These are phyloP conservation scores for Volucella bombylans DNA, from an alignment of 2,888 invertebrate genomes.

Conservation along the genomic window DNA sequence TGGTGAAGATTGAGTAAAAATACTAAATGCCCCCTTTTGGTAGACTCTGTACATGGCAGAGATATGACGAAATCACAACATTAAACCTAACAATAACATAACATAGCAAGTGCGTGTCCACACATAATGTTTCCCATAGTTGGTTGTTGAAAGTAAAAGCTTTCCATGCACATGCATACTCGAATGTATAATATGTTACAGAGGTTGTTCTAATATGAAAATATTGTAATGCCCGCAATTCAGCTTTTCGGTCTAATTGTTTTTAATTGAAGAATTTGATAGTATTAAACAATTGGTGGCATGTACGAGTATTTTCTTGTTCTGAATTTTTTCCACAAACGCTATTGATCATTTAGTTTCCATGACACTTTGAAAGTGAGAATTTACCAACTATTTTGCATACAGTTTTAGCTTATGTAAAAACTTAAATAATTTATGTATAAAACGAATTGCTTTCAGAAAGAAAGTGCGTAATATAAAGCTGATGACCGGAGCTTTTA, in stretches of 20 bases:
- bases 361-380: too few species aligned
- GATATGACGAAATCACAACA: slow-evolving; percentile 6
- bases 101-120: slow-evolving; percentile 50
- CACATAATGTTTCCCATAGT: slow-evolving; percentile 5
- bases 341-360: too few species aligned
- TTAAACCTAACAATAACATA: background rate
- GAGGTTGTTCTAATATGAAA: slow-evolving; percentile 35
- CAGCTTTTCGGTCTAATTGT: slow-evolving; percentile 52
- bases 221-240: slow-evolving; percentile 9
- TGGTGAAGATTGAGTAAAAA: slow-evolving; percentile 3
- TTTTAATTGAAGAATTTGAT: slow-evolving; percentile 4
- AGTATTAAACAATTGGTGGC: background rate
- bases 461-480: too few species aligned
- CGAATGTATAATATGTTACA: too few species aligned
- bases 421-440: too few species aligned
- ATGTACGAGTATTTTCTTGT: background rate
- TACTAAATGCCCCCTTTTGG: background rate
- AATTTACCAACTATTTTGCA: too few species aligned
- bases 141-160: slow-evolving; percentile 58
- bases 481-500: too few species aligned
- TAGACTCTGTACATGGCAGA: background rate
- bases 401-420: too few species aligned
- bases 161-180: slow-evolving; percentile 32
- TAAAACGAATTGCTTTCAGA: too few species aligned
- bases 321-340: too few species aligned